These are phyloP conservation scores for Mimumesa dahlbomi DNA, from an alignment of 2,888 invertebrate species.

Conservation along the genomic window DNA sequence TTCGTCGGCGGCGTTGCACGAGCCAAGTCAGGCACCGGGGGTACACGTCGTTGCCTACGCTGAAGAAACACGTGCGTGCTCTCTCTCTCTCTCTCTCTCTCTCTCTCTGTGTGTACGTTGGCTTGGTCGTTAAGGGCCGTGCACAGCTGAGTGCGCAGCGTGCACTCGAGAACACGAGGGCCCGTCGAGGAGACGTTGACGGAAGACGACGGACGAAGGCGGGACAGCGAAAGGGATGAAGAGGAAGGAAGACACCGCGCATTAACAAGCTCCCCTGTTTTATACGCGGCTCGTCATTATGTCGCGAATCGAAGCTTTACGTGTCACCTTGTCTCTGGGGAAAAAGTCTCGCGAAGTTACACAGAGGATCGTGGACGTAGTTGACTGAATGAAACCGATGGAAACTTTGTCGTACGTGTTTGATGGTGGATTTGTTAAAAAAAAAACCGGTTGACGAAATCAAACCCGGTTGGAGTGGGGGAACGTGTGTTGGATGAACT, in stretches of 20 bases:
- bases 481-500: too few relatives aligned
- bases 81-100: too few relatives aligned
- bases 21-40: not conserved
- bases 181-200: conserved; percentile 3
- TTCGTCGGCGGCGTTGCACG: not conserved
- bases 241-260: not conserved
- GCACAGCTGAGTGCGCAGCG: conserved; percentile 1
- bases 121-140: conserved; percentile 8
- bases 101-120: too few relatives aligned
- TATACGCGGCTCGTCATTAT: not conserved
- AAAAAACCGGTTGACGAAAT: too few relatives aligned
- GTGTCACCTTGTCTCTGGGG: too few relatives aligned
- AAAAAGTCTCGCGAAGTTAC: too few relatives aligned
- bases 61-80: not conserved
- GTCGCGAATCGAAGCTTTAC: not conserved
- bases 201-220: not conserved
- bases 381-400: too few relatives aligned
- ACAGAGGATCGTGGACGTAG: too few relatives aligned
- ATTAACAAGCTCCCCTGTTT: not conserved
- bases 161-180: conserved; percentile 5
- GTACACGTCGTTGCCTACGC: not conserved
- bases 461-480: too few relatives aligned
- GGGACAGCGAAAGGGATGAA: not conserved
- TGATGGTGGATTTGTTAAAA: too few relatives aligned
- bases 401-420: too few relatives aligned